Conservation (phyloP, 2,113 vertebrate genomes). For the Athene noctua region DNA sequence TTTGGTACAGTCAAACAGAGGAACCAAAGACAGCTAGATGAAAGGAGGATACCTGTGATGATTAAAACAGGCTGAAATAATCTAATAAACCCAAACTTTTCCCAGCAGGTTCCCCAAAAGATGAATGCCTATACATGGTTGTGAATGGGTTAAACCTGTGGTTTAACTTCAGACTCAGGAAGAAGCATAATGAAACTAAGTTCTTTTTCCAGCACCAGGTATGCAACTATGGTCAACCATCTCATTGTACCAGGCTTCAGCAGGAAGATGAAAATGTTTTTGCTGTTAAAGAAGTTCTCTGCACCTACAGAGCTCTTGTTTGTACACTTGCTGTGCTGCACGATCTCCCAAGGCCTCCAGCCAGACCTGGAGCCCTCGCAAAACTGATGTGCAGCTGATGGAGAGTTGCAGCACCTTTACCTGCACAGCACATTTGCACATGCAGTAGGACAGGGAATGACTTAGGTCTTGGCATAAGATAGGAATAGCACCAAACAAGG, state of each 20-base stretch:
- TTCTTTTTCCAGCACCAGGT: background rate
- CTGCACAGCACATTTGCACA: accelerated
- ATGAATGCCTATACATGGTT: background rate
- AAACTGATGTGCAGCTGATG: accelerated
- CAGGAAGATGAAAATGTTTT: background rate
- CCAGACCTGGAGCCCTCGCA: background rate
- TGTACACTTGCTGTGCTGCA: accelerated
- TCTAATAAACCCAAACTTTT: background rate
- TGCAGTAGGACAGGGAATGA: background rate
- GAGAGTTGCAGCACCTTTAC: background rate
- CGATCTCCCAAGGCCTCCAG: background rate
- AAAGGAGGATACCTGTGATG: background rate
- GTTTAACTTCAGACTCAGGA: background rate
- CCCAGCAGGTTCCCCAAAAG: accelerated
- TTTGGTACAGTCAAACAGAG: background rate
- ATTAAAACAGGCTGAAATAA: background rate
- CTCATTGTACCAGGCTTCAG: background rate
- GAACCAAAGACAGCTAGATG: background rate
- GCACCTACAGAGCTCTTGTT: background rate
- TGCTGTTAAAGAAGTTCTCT: background rate
- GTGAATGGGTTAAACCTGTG: too few species aligned
- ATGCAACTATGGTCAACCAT: accelerated
- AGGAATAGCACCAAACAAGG: background rate
- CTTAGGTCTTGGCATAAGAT: background rate
- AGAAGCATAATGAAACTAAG: background rate